A percentile compares a stretch with the other conserved stretches of the same genome.
Conservation (phyloP, 2,797 vertebrate genomes). For the Orientallactaga sibirica region DNA sequence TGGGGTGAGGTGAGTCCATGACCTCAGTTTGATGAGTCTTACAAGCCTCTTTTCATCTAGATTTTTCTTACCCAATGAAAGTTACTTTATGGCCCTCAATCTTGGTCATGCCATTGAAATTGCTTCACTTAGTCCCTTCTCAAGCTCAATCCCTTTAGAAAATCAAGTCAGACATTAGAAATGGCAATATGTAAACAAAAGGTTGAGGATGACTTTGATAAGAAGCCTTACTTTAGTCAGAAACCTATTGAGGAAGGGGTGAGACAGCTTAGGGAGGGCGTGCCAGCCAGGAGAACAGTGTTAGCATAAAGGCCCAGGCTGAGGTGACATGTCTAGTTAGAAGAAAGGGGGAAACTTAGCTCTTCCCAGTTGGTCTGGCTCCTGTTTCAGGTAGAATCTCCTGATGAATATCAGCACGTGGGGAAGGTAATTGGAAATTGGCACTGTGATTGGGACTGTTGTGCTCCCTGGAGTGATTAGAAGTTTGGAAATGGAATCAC, state of each 20-base stretch:
- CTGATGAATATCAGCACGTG: background rate
- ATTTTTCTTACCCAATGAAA: constrained; percentile 10
- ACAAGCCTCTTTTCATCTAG: background rate
- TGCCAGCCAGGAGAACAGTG: background rate
- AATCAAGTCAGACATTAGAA: constrained; percentile 39
- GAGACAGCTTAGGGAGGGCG: background rate
- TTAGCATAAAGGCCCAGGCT: background rate
- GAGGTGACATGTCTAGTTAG: background rate
- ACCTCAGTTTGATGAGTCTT: constrained; percentile 17
- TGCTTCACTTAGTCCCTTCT: constrained; percentile 12
- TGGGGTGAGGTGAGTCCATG: background rate
- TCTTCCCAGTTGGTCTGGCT: background rate
- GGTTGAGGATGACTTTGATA: background rate
- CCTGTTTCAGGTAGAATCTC: constrained; percentile 38
- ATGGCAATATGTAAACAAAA: background rate
- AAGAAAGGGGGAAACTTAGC: constrained; percentile 18
- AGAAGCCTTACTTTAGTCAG: constrained; percentile 61
- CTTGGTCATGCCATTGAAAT: background rate
- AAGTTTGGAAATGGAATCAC: constrained; percentile 62
- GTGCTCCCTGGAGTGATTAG: constrained; percentile 74
- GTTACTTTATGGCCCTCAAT: background rate
- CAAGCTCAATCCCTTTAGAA: background rate
- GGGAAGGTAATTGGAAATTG: constrained; percentile 44
- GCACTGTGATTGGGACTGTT: background rate
- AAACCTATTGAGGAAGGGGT: background rate